Evolutionary conservation across 1,140 invertebrate genomes (phyloP).

Genomic region (Dufourea novaeangliae): DNA sequence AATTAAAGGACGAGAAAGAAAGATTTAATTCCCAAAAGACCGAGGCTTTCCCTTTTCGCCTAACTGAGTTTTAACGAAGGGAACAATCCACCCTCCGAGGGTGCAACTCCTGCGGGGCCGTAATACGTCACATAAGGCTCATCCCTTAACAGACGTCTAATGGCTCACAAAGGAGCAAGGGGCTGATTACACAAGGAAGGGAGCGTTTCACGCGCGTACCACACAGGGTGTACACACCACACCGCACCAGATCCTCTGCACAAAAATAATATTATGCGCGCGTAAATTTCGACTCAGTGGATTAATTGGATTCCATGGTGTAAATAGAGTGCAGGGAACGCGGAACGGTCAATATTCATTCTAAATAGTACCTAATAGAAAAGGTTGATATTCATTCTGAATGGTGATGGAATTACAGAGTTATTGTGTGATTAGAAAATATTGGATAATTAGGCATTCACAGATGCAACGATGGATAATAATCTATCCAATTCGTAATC

Average conservation of each 20-base stretch:
- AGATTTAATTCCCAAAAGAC: slow-evolving; percentile 54
- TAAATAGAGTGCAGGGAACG: too few species aligned
- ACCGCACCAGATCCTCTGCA: background rate
- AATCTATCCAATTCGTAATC: too few species aligned
- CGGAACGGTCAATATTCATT: too few species aligned
- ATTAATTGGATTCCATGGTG: background rate
- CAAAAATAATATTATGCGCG: background rate
- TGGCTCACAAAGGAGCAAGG: slow-evolving; percentile 54
- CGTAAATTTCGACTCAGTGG: background rate
- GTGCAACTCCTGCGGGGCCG: slow-evolving; percentile 33
- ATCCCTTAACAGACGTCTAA: slow-evolving; percentile 65
- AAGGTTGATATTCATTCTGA: too few species aligned
- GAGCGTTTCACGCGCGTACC: slow-evolving; percentile 15
- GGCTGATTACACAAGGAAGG: slow-evolving; percentile 34
- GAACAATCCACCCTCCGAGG: slow-evolving; percentile 29
- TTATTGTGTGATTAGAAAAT: too few species aligned
- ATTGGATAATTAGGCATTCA: too few species aligned
- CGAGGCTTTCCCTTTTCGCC: slow-evolving; percentile 23
- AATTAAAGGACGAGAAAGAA: slow-evolving; percentile 52
- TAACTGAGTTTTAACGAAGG: slow-evolving; percentile 59
- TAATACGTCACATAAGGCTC: slow-evolving; percentile 63
- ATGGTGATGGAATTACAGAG: too few species aligned
- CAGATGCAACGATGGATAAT: too few species aligned
- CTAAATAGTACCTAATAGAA: too few species aligned
- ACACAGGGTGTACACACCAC: background rate